A percentile compares a stretch with the other conserved stretches of the same genome.
These are phyloP conservation scores for Chelonoidis abingdonii DNA, from an alignment of 2,113 vertebrate species.

Conservation along the genomic window DNA sequence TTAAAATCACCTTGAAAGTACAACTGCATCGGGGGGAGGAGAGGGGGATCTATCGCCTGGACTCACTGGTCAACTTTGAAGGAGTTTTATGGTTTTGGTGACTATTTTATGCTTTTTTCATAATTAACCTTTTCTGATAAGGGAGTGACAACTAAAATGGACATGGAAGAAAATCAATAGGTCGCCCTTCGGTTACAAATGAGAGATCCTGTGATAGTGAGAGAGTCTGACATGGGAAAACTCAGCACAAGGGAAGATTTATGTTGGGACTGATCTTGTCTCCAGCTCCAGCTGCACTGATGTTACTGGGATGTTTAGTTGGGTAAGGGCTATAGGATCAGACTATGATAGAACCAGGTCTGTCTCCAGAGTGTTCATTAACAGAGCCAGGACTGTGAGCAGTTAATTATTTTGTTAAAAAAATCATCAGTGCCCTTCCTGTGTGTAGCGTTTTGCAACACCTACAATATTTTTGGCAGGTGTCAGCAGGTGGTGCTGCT, in stretches of 20 bases:
- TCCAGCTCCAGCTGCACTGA: neutral
- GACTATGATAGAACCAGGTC: neutral
- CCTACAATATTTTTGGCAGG: neutral
- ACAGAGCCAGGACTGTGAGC: neutral
- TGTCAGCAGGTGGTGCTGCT: neutral
- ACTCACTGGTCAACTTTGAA: no score
- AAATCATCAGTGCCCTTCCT: fast-evolving
- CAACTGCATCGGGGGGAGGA: constrained; percentile 8
- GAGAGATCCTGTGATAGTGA: neutral
- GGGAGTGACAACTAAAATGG: neutral
- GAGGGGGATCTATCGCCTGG: neutral
- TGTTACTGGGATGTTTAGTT: neutral
- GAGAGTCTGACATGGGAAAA: neutral
- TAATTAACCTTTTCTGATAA: neutral
- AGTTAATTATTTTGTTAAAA: neutral
- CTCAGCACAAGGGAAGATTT: neutral
- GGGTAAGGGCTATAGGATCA: neutral
- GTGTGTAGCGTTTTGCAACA: neutral
- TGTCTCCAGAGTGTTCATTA: neutral
- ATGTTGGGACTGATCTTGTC: neutral
- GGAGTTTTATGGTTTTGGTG: neutral
- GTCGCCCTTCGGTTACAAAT: neutral
- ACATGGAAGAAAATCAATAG: neutral
- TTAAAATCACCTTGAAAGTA: constrained; percentile 48
- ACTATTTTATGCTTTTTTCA: neutral